Evolutionary conservation across 2,888 invertebrate species (phyloP).

Genomic region (Ochlodes sylvanus): DNA sequence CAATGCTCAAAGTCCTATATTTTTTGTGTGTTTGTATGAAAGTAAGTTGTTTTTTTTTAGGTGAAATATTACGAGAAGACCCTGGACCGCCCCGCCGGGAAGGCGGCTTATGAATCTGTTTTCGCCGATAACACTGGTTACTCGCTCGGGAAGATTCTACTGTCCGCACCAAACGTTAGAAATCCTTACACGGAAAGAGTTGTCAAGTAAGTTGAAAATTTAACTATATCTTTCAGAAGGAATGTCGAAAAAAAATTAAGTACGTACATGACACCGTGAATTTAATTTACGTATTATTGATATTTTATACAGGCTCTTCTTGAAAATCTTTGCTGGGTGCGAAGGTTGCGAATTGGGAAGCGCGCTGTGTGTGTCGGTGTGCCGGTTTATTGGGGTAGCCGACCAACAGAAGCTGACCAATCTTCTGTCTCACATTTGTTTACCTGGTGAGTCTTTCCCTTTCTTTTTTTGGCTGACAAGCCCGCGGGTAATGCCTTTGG

Average conservation of each 20-base stretch:
- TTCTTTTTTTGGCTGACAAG: too few species aligned
- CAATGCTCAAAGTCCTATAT: not conserved
- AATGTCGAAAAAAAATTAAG: too few species aligned
- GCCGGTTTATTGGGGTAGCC: slow-evolving; percentile 75
- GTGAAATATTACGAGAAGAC: slow-evolving; percentile 94
- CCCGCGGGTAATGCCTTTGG: too few species aligned
- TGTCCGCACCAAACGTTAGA: slow-evolving; percentile 92
- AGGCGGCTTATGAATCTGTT: slow-evolving; percentile 92
- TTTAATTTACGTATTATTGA: not conserved
- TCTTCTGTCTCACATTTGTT: slow-evolving; percentile 69
- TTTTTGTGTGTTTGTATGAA: slow-evolving; percentile 33
- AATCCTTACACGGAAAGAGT: slow-evolving; percentile 91
- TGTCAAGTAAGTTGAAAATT: slow-evolving; percentile 81
- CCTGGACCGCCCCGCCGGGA: slow-evolving; percentile 92
- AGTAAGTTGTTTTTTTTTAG: slow-evolving; percentile 66
- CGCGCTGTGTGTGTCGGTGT: slow-evolving; percentile 71
- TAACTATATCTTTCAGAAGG: not conserved
- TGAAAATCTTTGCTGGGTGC: slow-evolving; percentile 76
- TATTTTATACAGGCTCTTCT: slow-evolving; percentile 64
- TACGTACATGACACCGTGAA: too few species aligned
- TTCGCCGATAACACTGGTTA: slow-evolving; percentile 88
- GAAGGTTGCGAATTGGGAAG: slow-evolving; percentile 67
- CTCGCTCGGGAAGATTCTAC: slow-evolving; percentile 90
- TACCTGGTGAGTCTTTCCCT: slow-evolving; percentile 56
- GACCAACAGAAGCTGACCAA: slow-evolving; percentile 68